Conservation (phyloP, 2,113 vertebrate species). For the Etheostoma spectabile region DNA sequence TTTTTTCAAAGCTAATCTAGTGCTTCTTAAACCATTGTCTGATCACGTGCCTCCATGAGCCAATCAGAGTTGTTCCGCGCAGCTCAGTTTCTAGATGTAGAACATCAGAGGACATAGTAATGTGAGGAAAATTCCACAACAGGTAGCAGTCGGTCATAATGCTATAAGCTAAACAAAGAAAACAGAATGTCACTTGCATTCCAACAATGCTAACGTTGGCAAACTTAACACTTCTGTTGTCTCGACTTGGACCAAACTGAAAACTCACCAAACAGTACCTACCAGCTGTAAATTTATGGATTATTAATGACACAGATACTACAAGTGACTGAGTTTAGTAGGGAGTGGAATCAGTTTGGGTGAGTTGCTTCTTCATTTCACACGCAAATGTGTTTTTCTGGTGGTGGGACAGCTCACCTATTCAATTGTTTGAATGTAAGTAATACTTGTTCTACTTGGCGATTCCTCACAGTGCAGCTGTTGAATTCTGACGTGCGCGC, state of each 20-base stretch:
- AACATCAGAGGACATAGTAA: too few relatives aligned
- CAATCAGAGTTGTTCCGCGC: too few relatives aligned
- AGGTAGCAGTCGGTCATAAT: too few relatives aligned
- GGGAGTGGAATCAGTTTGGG: constrained; percentile 1
- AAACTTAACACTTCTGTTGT: constrained; percentile 6
- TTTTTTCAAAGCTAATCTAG: too few relatives aligned
- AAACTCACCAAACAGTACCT: constrained; percentile 83
- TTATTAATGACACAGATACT: constrained; percentile 57
- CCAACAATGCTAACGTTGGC: constrained; percentile 27
- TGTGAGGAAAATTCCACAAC: too few relatives aligned
- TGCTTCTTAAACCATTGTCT: too few relatives aligned
- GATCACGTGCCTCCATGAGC: too few relatives aligned
- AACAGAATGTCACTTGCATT: not conserved
- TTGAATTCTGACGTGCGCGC: constrained; percentile 76
- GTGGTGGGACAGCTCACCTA: constrained; percentile 63
- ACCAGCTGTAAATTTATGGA: constrained; percentile 72
- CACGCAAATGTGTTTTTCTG: not conserved
- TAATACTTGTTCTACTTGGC: constrained; percentile 74
- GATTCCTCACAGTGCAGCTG: constrained; percentile 85
- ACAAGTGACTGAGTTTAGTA: not conserved
- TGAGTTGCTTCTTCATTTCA: constrained; percentile 45
- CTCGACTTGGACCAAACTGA: constrained; percentile 48
- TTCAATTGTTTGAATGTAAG: constrained; percentile 71
- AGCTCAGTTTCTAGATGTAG: too few relatives aligned
- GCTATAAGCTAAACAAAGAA: too few relatives aligned